Base-by-base conservation (phyloP, 2,797 vertebrate species). In the Aselliscus stoliczkanus region DNA sequence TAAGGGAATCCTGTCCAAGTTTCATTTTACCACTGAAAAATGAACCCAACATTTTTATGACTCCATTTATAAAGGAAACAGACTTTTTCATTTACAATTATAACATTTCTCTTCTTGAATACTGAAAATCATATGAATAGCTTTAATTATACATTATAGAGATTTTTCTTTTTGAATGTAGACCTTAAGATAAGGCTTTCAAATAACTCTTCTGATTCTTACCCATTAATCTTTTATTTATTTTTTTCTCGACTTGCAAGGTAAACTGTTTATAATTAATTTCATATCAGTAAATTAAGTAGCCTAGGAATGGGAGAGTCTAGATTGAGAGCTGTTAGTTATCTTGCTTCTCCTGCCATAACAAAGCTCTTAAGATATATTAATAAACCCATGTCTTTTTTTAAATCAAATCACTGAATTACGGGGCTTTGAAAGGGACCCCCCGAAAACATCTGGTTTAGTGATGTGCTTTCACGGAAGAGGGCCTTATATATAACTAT, bases 71-170 rank as follows among this genome's bases (percentile, higher is more conserved):
- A 70, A 83, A 96, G 69, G 47, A 85, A 95, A 90, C 72, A 94
- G 96, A 88, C 69, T 85, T 97, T 97, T 97, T 96, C 73, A 96
- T 97, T 98, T 93, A 64, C 90, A 96, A 96, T 96, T 31, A 58
- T 86, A 89, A 73, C 96, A 96, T 91, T 96, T 9, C 89, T 82
- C 84, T 90, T 3, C 88, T 97, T 95, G 95, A 1, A 95, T 94
- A 97, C 90, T 93, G 96, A 96, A 97, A 96, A 88, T 88, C 91
- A 64, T 69, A 89, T 62, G 50, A 97, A 91, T 79, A 93, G 73
- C 34, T 96, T 97, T 91, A 98, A 97, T 98, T 97, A 94, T 89
- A 79, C 52, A 97, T 98, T 96, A 91, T 23, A 77, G 79, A 94
- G 91, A 73, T 87, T 95, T 98, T 92, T 77, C 42, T 89, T 70